Conservation (phyloP, 2,888 invertebrate species). For the Mylabris sibirica region DNA sequence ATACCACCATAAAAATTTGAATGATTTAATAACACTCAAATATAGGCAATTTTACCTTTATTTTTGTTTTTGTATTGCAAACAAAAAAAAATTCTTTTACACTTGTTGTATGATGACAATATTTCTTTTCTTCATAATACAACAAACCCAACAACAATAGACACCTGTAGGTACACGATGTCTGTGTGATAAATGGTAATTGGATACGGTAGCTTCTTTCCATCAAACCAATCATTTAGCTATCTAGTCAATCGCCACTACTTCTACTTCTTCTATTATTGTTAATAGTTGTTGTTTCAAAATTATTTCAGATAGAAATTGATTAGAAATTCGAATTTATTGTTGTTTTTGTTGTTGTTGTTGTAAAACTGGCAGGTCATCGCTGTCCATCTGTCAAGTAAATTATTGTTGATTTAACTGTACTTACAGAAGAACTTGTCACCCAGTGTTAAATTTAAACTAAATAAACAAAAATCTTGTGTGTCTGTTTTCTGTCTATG, state of each 20-base stretch:
- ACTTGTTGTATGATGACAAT: neutral
- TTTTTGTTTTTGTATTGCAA: too few relatives aligned
- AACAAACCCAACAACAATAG: constrained; percentile 38
- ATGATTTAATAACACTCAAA: neutral
- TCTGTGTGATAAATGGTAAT: constrained; percentile 48
- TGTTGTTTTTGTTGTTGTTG: neutral
- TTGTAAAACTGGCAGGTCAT: neutral
- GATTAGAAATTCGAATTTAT: neutral
- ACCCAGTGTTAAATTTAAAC: constrained; percentile 3
- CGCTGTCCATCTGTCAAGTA: constrained; percentile 9
- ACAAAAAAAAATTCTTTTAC: too few relatives aligned
- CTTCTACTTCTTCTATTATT: neutral
- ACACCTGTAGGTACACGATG: constrained; percentile 37
- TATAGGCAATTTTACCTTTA: too few relatives aligned
- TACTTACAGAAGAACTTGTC: constrained; percentile 3
- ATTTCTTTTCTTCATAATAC: constrained; percentile 1
- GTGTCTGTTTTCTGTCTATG: neutral
- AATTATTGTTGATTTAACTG: constrained; percentile 12
- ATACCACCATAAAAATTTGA: neutral
- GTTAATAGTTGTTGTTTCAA: neutral
- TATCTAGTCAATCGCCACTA: neutral
- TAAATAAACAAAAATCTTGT: neutral
- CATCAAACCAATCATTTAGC: neutral
- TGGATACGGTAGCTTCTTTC: constrained; percentile 45
- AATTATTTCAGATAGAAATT: neutral